Evolutionary conservation across 2,888 invertebrate species (phyloP).

Genomic region (Oscheius sp.): DNA sequence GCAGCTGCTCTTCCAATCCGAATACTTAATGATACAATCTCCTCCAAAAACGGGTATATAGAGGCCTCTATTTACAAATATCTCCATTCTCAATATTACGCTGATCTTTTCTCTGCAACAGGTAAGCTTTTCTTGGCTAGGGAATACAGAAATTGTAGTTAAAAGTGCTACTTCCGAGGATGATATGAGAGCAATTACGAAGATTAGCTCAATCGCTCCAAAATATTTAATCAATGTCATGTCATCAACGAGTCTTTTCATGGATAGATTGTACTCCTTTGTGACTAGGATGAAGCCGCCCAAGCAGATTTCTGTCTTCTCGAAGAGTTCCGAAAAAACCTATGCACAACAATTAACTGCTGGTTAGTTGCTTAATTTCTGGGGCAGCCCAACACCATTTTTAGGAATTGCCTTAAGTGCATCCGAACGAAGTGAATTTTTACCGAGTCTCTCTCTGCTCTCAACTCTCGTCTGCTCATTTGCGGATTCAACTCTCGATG

Average conservation of each 20-base stretch:
- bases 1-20: not conserved
- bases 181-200: constrained; percentile 1
- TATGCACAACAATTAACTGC: not conserved
- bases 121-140: not conserved
- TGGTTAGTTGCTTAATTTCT: not conserved
- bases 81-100: not conserved
- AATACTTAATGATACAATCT: not conserved
- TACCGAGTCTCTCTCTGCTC: constrained; percentile 7
- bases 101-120: not conserved
- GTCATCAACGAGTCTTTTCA: not conserved
- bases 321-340: not conserved
- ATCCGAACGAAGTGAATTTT: not conserved
- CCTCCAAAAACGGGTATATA: not conserved
- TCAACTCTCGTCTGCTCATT: not conserved
- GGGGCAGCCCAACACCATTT: not conserved
- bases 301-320: not conserved
- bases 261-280: constrained; percentile 10
- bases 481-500: constrained; percentile 3
- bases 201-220: not conserved
- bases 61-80: not conserved
- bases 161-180: not conserved
- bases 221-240: not conserved
- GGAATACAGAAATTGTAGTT: not conserved
- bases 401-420: not conserved
- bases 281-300: constrained; percentile 10